Evolutionary conservation across 1,140 invertebrate species (phyloP), one percentile per base, ranked within the genome.

Genomic region (Pseudomyrmex gracilis): DNA sequence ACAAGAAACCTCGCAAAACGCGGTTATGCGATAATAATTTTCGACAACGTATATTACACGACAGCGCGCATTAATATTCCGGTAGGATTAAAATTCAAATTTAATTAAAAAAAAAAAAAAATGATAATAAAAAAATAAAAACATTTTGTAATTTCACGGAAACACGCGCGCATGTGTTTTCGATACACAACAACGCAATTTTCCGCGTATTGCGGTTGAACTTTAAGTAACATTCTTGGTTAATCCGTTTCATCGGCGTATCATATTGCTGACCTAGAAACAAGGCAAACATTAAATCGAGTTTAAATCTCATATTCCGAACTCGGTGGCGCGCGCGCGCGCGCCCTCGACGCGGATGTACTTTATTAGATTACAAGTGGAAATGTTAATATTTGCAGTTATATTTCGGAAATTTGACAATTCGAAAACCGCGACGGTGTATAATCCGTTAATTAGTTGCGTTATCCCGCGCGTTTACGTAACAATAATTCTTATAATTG

Each of bases 221-320:
- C 60, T 66, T 51, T 57, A 43, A 66, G 64, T 60, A 53, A 64
- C 51, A 78, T 70, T 51, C 64, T 47, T 57, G 64, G 43, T 78
- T 78, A 78, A 70, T 70, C 76, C 24, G 53, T 78, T 34, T 68
- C 51, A 53, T 78, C 76, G 47, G 20, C 51, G 53, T 78, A 78
- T 78, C 76, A 66, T 70, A 78, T 78, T 47, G 76, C 76, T 70
- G 76, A 78, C 76, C 76, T 20, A 78, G 76, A 78, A 78, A 78
- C 76, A 78, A 78, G 76, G 64, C 64, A 78, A 78, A 78, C 64
- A 57, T 78, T 78, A 68, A 63, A 58, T 78, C 51, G 64, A 78
- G 76, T 70, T 70, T 78, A 78, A 78, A 78, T 78, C 76, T 78
- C 76, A 78, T 77, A 77, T 78, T 78, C 76, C 53, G 76, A 43